phyloP scores from a whole-genome alignment of 2,888 invertebrate species.

The Ommatoiulus sabulosus region DNA sequence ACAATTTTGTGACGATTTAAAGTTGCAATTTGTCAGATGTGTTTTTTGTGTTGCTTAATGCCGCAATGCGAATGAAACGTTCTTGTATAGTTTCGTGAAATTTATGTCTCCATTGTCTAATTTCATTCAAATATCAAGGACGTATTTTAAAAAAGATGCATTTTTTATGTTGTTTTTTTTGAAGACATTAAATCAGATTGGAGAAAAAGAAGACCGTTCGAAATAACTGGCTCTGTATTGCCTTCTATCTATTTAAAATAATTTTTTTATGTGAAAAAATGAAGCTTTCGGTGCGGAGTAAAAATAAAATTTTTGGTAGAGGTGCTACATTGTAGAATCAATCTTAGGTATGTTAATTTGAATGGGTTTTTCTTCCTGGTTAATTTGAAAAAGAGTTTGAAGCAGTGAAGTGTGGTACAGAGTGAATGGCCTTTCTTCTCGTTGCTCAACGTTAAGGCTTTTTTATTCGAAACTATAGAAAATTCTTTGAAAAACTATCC shows the following conservation, averaged over 20 bases:
- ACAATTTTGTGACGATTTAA: too few relatives aligned
- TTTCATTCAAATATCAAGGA: background rate
- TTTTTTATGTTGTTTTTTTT: background rate
- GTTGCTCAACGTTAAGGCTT: background rate
- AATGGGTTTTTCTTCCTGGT: conserved; percentile 39
- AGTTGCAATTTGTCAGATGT: background rate
- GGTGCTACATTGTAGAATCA: conserved; percentile 20
- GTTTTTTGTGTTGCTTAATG: background rate
- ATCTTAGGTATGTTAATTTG: conserved; percentile 44
- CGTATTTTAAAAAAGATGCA: background rate
- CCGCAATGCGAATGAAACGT: background rate
- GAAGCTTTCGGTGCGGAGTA: background rate
- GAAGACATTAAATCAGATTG: background rate
- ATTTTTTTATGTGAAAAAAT: background rate
- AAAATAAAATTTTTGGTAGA: background rate
- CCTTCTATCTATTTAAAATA: background rate
- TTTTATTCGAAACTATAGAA: conserved; percentile 36
- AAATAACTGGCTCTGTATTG: background rate
- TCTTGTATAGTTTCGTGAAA: background rate
- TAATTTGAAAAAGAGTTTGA: conserved; percentile 31
- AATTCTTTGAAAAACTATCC: conserved; percentile 6
- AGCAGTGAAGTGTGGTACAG: conserved; percentile 17
- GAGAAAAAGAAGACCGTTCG: conserved; percentile 5
- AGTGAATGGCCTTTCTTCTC: conserved; percentile 40
- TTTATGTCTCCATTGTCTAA: background rate